Base-by-base conservation (phyloP, 2,797 vertebrate species). In the Lemur catta region DNA sequence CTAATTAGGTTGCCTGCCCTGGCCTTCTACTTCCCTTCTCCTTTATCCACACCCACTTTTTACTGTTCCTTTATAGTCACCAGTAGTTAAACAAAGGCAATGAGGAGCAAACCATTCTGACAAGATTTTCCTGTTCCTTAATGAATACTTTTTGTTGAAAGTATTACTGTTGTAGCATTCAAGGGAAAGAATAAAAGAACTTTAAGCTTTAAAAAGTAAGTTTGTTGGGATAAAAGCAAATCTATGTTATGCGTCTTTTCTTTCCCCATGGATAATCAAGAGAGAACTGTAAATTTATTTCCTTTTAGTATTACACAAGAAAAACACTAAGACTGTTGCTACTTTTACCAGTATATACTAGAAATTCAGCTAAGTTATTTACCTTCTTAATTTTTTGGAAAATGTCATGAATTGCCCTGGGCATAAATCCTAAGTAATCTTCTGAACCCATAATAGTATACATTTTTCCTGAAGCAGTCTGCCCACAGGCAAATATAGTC, bases 401-500 rank as follows among this genome's bases (percentile, higher is more conserved):
- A 79, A 99, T 99, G 28, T 99, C 99, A 33, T 99, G 98, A 97
- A 99, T 98, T 69, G 99, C 99, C 61, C 99, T 98, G 7, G 99
- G 99, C 52, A 99, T 99, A 75, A 99, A 99, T 69, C 99, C 99
- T 28, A 98, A 97, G 48, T 94, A 98, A 52, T 97, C 97, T 63
- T 99, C 96, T 5, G 98, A 98, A 9, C 99, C 99, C 99, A 99
- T 99, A 99, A 99, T 99, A 3, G 99, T 99, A 55, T 99, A 99
- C 0, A 99, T 99, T 98, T 99, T 99, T 78, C 99, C 99, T 7
- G 99, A 99, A 9, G 99, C 99, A 0, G 99, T 99, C 96, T 99
- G 99, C 0, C 99, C 99, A 0, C 99, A 99, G 30, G 99, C 99
- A 99, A 99, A 99, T 98, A 99, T 99, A 1, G 99, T 99, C 59